Conservation (phyloP, 2,797 vertebrate species). For the Amblyraja radiata region DNA sequence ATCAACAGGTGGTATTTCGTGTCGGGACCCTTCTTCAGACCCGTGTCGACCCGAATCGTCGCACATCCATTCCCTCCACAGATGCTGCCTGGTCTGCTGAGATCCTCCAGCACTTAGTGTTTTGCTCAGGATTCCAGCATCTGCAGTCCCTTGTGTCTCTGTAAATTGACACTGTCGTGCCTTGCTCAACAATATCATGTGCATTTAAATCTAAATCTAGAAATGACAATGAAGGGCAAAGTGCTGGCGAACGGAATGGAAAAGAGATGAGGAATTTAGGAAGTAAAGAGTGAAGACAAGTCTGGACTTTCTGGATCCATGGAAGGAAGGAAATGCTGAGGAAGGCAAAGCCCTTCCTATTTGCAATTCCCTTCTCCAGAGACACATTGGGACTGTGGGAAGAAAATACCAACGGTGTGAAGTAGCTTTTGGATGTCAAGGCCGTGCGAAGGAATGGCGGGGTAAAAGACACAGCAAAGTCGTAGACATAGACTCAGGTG, state of each 20-base stretch:
- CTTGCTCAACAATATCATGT: neutral
- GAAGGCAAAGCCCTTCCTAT: neutral
- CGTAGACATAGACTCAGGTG: neutral
- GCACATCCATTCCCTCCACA: no score
- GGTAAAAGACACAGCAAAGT: neutral
- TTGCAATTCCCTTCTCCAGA: neutral
- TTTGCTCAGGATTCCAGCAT: no score
- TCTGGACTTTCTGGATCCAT: neutral
- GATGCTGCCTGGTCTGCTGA: no score
- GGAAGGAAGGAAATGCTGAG: neutral
- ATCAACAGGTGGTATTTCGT: no score
- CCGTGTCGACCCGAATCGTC: no score
- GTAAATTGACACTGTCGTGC: neutral
- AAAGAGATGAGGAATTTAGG: neutral
- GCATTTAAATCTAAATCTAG: neutral
- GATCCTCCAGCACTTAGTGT: no score
- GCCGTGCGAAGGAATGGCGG: no score
- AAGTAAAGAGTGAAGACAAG: neutral
- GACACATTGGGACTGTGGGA: neutral
- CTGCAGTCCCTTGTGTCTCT: neutral
- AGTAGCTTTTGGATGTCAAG: no score
- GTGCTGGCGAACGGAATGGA: neutral
- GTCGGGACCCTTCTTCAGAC: no score
- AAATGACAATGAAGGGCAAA: neutral
- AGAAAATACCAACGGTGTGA: no score